A percentile compares a stretch with the other conserved stretches of the same genome.
These are phyloP conservation scores for Tokudaia muenninki DNA, from an alignment of 2,797 vertebrate genomes.

Conservation along the genomic window DNA sequence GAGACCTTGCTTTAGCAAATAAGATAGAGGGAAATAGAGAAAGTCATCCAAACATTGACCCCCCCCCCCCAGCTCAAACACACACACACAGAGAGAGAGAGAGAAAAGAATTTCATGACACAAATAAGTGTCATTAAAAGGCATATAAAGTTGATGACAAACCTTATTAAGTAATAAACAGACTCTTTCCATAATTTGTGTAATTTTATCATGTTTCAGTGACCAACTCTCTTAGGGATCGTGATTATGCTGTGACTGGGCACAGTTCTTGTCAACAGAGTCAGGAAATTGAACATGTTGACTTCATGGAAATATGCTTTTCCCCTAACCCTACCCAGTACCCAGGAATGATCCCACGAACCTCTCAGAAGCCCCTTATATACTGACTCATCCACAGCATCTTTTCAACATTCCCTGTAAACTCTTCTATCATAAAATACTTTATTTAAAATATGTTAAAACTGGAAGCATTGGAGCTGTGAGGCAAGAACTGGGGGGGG, in stretches of 20 bases:
- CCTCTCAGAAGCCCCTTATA: not conserved
- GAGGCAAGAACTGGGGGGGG: not conserved
- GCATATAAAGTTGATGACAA: not conserved
- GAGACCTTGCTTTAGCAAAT: not conserved
- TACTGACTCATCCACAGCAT: not conserved
- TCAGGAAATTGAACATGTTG: not conserved
- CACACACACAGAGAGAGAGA: too few relatives aligned
- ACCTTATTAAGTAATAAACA: not conserved
- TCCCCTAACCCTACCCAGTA: not conserved
- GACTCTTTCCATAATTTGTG: not conserved
- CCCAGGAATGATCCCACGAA: not conserved
- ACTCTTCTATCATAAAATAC: conserved; percentile 42
- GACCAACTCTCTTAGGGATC: not conserved
- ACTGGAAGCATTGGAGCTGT: conserved; percentile 15
- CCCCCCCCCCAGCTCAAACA: not conserved
- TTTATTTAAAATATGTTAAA: conserved; percentile 45
- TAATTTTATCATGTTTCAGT: not conserved
- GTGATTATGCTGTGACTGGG: not conserved
- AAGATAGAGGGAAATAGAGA: not conserved
- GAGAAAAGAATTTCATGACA: not conserved
- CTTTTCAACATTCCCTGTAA: not conserved
- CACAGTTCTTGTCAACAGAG: conserved; percentile 2
- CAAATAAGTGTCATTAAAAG: not conserved
- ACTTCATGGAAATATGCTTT: not conserved
- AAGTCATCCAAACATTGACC: not conserved